A percentile compares a stretch with the other conserved stretches of the same genome.
Evolutionary conservation across 2,888 invertebrate species (phyloP).

Genomic region (Quadriops clusia): DNA sequence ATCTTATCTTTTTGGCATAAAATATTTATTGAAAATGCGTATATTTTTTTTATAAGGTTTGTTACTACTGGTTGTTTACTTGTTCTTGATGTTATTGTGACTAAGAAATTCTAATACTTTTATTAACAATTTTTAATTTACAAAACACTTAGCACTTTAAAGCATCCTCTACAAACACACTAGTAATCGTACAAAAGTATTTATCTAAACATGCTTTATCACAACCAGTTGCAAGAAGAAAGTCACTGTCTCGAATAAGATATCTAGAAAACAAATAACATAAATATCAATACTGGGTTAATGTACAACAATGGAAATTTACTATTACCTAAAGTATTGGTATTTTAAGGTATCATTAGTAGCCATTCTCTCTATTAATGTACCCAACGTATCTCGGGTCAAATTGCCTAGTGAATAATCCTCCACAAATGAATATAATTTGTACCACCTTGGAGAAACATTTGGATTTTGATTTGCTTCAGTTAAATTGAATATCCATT

Average conservation of each 20-base stretch:
- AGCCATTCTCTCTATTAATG: slow-evolving; percentile 48
- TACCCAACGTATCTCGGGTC: slow-evolving; percentile 48
- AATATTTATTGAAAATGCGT: no score
- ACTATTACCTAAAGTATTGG: slow-evolving; percentile 32
- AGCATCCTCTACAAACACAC: slow-evolving; percentile 16
- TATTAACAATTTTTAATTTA: not conserved
- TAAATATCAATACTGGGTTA: slow-evolving; percentile 2
- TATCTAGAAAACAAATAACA: slow-evolving; percentile 14
- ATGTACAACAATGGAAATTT: slow-evolving; percentile 28
- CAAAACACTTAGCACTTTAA: slow-evolving; percentile 10
- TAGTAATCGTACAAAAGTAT: slow-evolving; percentile 19
- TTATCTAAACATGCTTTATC: slow-evolving; percentile 18
- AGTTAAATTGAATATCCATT: slow-evolving; percentile 65
- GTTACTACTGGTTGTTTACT: no score
- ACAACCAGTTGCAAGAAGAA: slow-evolving; percentile 20
- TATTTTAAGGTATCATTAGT: slow-evolving; percentile 32
- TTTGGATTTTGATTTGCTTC: slow-evolving; percentile 50
- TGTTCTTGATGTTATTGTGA: no score
- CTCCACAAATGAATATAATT: slow-evolving; percentile 62
- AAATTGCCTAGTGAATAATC: slow-evolving; percentile 50
- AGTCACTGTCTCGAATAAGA: slow-evolving; percentile 21
- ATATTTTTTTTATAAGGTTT: no score
- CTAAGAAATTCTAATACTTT: no score
- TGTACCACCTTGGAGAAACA: slow-evolving; percentile 54
- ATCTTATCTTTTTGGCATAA: no score